Conservation (phyloP, 2,888 invertebrate genomes). For the Temnothorax unifasciatus region DNA sequence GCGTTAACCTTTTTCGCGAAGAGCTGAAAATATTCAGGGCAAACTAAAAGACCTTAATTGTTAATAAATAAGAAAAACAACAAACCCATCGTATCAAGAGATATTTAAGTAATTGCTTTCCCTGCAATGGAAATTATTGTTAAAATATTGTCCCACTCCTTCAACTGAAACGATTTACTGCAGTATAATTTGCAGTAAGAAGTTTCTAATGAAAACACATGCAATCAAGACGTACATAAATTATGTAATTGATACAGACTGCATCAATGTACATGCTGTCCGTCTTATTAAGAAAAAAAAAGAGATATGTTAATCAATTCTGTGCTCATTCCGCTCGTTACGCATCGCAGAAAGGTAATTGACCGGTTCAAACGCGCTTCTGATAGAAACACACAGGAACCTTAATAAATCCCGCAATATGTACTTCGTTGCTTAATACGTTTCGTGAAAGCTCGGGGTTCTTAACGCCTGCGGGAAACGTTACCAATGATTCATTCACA, state of each 20-base stretch:
- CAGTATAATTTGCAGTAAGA: neutral
- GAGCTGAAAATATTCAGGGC: neutral
- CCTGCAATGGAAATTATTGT: neutral
- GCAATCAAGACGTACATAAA: constrained; percentile 22
- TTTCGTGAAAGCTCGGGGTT: constrained; percentile 67
- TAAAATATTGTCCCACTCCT: neutral
- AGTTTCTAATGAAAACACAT: neutral
- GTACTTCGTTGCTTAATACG: constrained; percentile 61
- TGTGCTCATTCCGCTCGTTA: constrained; percentile 44
- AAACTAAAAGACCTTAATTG: neutral
- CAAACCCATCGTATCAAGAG: neutral
- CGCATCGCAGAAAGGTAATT: constrained; percentile 43
- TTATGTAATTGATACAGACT: constrained; percentile 31
- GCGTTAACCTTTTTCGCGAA: neutral
- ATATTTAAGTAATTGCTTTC: neutral
- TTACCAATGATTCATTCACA: constrained; percentile 62
- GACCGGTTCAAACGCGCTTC: constrained; percentile 31
- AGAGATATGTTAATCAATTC: constrained; percentile 49
- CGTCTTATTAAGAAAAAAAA: neutral
- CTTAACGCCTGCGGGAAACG: constrained; percentile 63
- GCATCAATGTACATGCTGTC: neutral
- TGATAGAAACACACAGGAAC: constrained; percentile 1
- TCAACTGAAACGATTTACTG: constrained; percentile 32
- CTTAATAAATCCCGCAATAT: constrained; percentile 10
- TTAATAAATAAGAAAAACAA: too few relatives aligned